phyloP scores from a whole-genome alignment of 2,113 vertebrate genomes.

The Chamaea fasciata region DNA sequence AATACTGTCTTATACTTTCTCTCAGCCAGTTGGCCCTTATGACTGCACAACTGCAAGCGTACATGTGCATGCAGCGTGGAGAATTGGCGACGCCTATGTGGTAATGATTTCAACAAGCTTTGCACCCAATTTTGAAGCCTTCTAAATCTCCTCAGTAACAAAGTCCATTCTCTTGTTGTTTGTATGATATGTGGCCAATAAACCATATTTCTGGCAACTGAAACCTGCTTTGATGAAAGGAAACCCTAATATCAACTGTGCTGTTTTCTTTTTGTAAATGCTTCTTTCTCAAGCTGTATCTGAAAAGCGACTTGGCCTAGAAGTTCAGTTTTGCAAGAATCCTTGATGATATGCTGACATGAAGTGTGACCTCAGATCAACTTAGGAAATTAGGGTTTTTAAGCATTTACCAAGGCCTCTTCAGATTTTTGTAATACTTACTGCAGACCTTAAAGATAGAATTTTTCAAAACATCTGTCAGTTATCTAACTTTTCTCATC shows the following conservation, averaged over 20 bases:
- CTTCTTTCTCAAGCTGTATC: not conserved
- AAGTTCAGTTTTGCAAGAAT: not conserved
- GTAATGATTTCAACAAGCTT: conserved; percentile 12
- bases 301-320: not conserved
- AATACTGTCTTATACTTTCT: not conserved
- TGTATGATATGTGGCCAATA: conserved; percentile 1
- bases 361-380: not conserved
- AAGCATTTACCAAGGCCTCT: not conserved
- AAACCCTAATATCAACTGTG: not conserved
- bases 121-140: not conserved
- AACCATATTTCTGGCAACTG: not conserved
- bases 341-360: not conserved
- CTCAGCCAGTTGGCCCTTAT: not conserved
- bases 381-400: not conserved
- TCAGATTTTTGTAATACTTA: not conserved
- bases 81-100: not conserved
- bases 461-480: not conserved
- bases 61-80: not conserved
- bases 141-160: not conserved
- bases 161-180: conserved; percentile 28
- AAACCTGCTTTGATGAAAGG: not conserved
- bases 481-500: not conserved
- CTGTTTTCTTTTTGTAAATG: not conserved
- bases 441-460: not conserved
- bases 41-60: not conserved